These are phyloP conservation scores for Orbicella faveolata DNA, from an alignment of 64 coral and sea anemone species.

Conservation along the genomic window DNA sequence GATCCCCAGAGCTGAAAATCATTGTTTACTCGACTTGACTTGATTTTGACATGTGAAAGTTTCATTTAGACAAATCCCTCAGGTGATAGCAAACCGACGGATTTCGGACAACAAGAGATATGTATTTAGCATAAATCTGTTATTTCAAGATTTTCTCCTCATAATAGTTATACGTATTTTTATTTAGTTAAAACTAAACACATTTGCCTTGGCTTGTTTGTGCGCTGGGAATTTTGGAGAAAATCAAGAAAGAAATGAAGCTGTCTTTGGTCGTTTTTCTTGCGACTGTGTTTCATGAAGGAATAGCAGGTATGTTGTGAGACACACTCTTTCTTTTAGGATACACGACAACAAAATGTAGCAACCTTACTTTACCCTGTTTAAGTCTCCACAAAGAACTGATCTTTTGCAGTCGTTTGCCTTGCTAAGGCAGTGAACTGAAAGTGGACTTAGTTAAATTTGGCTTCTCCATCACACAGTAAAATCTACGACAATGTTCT, in stretches of 20 bases:
- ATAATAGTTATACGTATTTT: neutral
- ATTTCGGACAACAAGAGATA: neutral
- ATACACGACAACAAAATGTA: neutral
- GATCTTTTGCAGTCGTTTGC: too few species aligned
- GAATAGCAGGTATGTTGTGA: neutral
- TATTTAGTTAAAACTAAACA: neutral
- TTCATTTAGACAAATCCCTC: neutral
- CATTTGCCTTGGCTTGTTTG: neutral
- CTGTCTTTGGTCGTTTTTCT: neutral
- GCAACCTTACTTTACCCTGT: too few species aligned
- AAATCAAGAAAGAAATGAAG: neutral
- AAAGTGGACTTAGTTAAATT: too few species aligned
- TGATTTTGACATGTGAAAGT: neutral
- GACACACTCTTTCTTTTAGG: neutral
- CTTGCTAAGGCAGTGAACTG: too few species aligned
- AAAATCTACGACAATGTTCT: too few species aligned
- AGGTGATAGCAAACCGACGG: neutral
- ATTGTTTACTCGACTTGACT: slow-evolving; percentile 25
- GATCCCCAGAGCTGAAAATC: neutral
- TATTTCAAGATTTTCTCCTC: neutral
- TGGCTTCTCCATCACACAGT: too few species aligned
- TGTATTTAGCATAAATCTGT: slow-evolving; percentile 6
- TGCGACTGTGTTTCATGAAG: neutral
- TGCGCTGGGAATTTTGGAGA: neutral
- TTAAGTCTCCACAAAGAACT: too few species aligned